These are phyloP conservation scores for Euthynnus affinis DNA, from an alignment of 2,797 vertebrate species.

Conservation along the genomic window DNA sequence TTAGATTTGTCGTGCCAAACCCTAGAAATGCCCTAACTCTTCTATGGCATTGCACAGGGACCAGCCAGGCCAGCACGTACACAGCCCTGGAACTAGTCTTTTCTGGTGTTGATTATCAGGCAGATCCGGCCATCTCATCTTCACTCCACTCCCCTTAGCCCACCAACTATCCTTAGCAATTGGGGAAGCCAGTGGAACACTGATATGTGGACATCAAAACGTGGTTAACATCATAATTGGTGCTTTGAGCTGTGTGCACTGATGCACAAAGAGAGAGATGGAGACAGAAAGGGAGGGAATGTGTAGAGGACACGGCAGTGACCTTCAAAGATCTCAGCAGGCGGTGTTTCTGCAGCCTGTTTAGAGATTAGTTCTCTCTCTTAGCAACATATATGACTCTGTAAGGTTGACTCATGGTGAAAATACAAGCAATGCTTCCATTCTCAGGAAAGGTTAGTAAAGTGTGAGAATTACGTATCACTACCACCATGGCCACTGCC, in stretches of 20 bases:
- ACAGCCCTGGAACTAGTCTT: conserved; percentile 40
- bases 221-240: conserved; percentile 78
- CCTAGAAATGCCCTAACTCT: conserved; percentile 12
- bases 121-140: conserved; percentile 52
- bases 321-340: conserved; percentile 83
- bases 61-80: conserved; percentile 20
- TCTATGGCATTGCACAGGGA: conserved; percentile 17
- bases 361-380: conserved; percentile 50
- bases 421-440: conserved; percentile 29
- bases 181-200: conserved; percentile 48
- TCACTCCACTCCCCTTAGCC: conserved; percentile 33
- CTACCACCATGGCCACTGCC: conserved; percentile 30
- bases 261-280: conserved; percentile 51
- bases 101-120: conserved; percentile 62
- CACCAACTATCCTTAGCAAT: conserved; percentile 42
- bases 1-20: conserved; percentile 17
- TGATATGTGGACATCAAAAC: conserved; percentile 73
- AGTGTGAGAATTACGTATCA: conserved; percentile 49
- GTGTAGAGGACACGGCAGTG: conserved; percentile 66
- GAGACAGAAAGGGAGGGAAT: conserved; percentile 27
- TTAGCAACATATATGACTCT: conserved; percentile 22
- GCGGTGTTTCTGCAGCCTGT: conserved; percentile 61
- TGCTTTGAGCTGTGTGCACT: conserved; percentile 73
- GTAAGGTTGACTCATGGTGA: conserved; percentile 30
- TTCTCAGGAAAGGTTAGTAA: conserved; percentile 35